Evolutionary conservation across 1,140 invertebrate species (phyloP), one percentile per base, ranked within the genome.

Genomic region (Drosophila insularis): DNA sequence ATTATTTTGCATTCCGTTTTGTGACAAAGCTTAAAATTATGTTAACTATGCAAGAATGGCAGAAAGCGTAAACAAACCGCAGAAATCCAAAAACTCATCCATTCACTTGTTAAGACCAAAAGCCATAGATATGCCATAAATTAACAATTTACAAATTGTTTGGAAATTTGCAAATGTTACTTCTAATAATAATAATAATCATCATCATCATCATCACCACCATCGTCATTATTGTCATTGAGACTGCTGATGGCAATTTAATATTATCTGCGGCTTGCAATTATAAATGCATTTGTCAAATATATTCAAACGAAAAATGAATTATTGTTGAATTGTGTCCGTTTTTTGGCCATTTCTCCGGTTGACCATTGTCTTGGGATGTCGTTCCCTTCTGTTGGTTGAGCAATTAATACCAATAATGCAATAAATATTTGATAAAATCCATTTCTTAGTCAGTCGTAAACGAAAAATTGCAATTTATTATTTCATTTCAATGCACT

Each of bases 241-340:
- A 50, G 43, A 10, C 43, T 39, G 8, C 17, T 39, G 63, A 53
- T 27, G 27, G 35, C 50, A 61, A 63, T 56, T 50, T 43, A 63
- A 76, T 72, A 79, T 81, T 74, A 87, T 71, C 64, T 79, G 82
- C 67, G 75, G 64, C 66, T 11, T 58, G 75, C 84, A 87, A 87
- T 87, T 87, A 87, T 89, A 89, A 87, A 87, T 77, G 71, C 79
- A 89, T 87, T 87, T 89, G 76, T 82, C 84, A 87, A 82, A 79
- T 37, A 37, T 68, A 84, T 65, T 78, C 43, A 70, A 63, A 77
- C 62, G 32, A 71, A 71, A 75, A 68, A 43, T 80, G 74, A 69
- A 73, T 72, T 80, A 80, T 50, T 11, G 43, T 50, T 50, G 19
- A 19, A 50, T 50, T 50, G 17, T 21, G 43, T 17, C 14, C 27